Evolutionary conservation across 1,140 invertebrate species (phyloP), one percentile per base, ranked within the genome.

Genomic region (Penaeus vannamei): DNA sequence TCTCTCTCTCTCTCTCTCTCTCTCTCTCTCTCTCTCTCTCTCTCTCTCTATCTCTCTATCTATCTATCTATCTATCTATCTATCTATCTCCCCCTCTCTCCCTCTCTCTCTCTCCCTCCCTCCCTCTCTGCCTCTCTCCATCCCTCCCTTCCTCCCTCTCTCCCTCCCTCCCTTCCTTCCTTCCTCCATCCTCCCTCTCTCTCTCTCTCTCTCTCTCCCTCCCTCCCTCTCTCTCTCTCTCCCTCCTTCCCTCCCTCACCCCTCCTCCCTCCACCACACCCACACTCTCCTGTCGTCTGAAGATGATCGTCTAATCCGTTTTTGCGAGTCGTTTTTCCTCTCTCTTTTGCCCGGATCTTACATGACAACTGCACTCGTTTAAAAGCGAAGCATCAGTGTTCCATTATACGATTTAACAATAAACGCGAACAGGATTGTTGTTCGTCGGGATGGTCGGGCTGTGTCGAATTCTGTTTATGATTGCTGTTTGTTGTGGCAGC

Each of bases 1-100:
- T 23, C 69, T 26, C 69, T 26, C 69, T 72, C 69, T 26, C 69
- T 72, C 36, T 46, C 77, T 80, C 77, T 80, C 22, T 66, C 26
- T 66, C 64, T 14, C 22, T 66, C 26, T 66, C 26, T 23, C 64
- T 22, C 22, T 66, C 26, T 36, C 36, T 66, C 26, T 66, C 26
- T 26, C 81, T 61, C 61, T 19, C 81, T 62, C 81, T 12, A 0
- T 2, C 81, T 36, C 0, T 62, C 59, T 83, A 2, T 22, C 81
- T 20, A 8, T n/a, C 76, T 42, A 4, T 42, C 36, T 42, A 4
- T 42, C 36, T 42, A 4, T 42, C 36, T 42, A 4, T 42, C 36
- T 42, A 4, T 42, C 36, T 42, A 4, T 42, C 36, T 42, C 36
- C 8, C 36, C 8, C 36, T 4, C 36, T 42, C 36, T 42, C 36